These are phyloP conservation scores for Atlantisia rogersi DNA, from an alignment of 2,113 vertebrate genomes.

Conservation along the genomic window DNA sequence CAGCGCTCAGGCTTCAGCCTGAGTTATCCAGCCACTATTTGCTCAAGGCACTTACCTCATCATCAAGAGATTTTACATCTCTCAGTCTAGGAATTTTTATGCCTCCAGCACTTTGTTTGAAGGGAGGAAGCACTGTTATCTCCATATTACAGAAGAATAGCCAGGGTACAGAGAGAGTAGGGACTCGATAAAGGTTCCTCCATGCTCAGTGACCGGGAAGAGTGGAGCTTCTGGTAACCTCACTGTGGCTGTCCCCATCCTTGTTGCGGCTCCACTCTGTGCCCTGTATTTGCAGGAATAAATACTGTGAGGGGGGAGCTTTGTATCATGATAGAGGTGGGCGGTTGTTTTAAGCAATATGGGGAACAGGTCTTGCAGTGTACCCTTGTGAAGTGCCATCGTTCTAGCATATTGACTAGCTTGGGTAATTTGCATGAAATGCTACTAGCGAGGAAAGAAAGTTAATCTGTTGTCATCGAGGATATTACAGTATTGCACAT, in stretches of 20 bases:
- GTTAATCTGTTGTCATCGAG: not conserved
- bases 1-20: not conserved
- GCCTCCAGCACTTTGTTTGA: conserved; percentile 33
- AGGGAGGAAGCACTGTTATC: conserved; percentile 19
- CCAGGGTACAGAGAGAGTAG: not conserved
- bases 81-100: conserved; percentile 21
- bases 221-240: not conserved
- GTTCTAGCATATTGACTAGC: conserved; percentile 20
- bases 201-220: not conserved
- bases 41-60: conserved; percentile 55
- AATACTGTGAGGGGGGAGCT: not conserved
- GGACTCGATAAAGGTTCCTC: not conserved
- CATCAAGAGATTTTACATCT: conserved; percentile 40
- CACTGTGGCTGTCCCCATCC: not conserved
- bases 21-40: conserved; percentile 12
- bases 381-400: not conserved
- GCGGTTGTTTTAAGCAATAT: not conserved
- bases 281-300: not conserved
- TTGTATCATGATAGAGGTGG: not conserved
- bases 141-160: not conserved
- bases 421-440: conserved; percentile 47
- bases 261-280: not conserved
- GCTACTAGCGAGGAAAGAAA: not conserved
- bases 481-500: not conserved
- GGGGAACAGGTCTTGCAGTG: not conserved